Evolutionary conservation across 2,888 invertebrate genomes (phyloP).

Genomic region (Buathra laborator): DNA sequence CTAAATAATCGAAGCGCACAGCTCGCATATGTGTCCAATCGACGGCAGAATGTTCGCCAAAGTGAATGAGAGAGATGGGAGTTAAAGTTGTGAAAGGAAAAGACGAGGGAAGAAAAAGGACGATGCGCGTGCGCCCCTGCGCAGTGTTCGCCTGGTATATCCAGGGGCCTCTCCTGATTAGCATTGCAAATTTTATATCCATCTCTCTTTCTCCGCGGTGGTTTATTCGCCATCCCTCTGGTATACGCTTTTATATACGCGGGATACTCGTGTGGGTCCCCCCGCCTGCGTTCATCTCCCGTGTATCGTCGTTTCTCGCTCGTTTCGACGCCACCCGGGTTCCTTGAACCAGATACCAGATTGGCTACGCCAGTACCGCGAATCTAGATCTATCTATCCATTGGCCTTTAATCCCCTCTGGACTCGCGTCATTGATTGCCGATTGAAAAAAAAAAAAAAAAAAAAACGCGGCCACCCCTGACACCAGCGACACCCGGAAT

Average conservation of each 20-base stretch:
- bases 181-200: slow-evolving; percentile 82
- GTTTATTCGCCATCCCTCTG: slow-evolving; percentile 59
- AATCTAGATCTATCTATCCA: slow-evolving; percentile 84
- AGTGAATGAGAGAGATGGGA: slow-evolving; percentile 52
- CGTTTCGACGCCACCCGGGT: slow-evolving; percentile 76
- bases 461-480: slow-evolving; percentile 68
- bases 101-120: slow-evolving; percentile 71
- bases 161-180: slow-evolving; percentile 79
- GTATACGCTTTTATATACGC: slow-evolving; percentile 41
- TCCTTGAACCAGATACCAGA: slow-evolving; percentile 85
- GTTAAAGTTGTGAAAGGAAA: slow-evolving; percentile 63
- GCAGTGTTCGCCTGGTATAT: slow-evolving; percentile 75
- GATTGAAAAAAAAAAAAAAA: slow-evolving; percentile 79
- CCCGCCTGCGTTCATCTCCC: slow-evolving; percentile 49
- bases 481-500: slow-evolving; percentile 62
- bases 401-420: slow-evolving; percentile 81
- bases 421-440: slow-evolving; percentile 83
- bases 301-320: slow-evolving; percentile 53
- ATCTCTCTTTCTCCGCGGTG: slow-evolving; percentile 46
- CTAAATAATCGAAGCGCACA: slow-evolving; percentile 83
- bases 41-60: slow-evolving; percentile 54
- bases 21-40: slow-evolving; percentile 81
- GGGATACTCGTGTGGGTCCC: slow-evolving; percentile 45
- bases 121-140: slow-evolving; percentile 78
- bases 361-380: slow-evolving; percentile 83